A percentile compares a stretch with the other conserved stretches of the same genome.
Evolutionary conservation across 2,888 invertebrate genomes (phyloP).

Genomic region (Onchidella celtica): DNA sequence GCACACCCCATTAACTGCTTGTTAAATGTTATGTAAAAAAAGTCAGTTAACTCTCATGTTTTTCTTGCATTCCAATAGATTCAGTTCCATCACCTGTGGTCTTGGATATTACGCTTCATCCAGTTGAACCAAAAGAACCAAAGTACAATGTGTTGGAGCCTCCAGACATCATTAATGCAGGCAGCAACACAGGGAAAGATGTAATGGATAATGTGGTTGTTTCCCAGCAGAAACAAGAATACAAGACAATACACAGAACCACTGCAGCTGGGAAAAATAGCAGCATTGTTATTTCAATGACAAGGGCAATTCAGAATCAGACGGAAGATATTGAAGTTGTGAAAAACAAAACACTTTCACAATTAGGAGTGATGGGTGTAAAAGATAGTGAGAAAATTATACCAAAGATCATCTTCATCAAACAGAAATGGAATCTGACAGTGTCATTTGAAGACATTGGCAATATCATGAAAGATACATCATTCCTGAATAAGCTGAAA

Average conservation of each 20-base stretch:
- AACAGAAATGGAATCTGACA: slow-evolving; percentile 64
- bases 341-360: slow-evolving; percentile 72
- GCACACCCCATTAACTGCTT: too few relatives aligned
- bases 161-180: neutral
- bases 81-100: neutral
- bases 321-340: slow-evolving; percentile 82
- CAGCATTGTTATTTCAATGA: neutral
- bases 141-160: slow-evolving; percentile 42
- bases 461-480: slow-evolving; percentile 72
- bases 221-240: too few relatives aligned
- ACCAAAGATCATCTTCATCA: slow-evolving; percentile 62
- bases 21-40: too few relatives aligned
- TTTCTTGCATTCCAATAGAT: neutral
- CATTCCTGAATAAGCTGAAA: slow-evolving; percentile 67
- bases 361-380: slow-evolving; percentile 66
- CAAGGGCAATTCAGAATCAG: slow-evolving; percentile 41
- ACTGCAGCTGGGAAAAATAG: neutral
- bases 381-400: slow-evolving; percentile 54
- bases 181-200: slow-evolving; percentile 7
- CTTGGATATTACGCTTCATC: neutral
- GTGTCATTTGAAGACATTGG: slow-evolving; percentile 70
- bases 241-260: neutral
- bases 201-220: neutral
- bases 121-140: slow-evolving; percentile 43
- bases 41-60: too few relatives aligned